phyloP scores from a whole-genome alignment of 2,113 vertebrate genomes.

The Ovis canadensis region DNA sequence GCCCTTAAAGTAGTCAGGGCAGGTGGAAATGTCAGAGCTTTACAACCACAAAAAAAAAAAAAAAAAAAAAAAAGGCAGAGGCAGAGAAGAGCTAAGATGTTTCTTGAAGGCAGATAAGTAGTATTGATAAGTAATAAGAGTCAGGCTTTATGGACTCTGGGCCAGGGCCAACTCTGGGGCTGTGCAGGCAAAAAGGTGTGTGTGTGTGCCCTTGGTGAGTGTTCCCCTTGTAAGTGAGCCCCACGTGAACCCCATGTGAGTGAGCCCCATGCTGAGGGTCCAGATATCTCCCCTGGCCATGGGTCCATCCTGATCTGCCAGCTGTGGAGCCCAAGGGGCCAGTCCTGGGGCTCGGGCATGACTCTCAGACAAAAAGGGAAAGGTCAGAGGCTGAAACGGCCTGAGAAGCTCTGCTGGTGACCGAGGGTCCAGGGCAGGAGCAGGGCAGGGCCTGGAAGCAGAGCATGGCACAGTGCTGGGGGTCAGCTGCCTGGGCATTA shows the following conservation, averaged over 20 bases:
- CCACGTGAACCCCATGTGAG: background rate
- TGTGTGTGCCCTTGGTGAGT: background rate
- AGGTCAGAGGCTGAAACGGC: background rate
- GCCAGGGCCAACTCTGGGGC: background rate
- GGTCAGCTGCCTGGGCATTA: rapidly evolving
- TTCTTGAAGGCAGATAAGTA: background rate
- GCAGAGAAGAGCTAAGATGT: background rate
- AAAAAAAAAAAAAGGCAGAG: rapidly evolving
- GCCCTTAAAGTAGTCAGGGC: too few species aligned
- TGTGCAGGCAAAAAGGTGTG: background rate
- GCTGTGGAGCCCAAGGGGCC: background rate
- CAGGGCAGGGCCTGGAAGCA: background rate
- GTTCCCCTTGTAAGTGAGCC: background rate
- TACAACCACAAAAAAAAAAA: background rate
- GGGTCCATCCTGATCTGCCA: background rate
- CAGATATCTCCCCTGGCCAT: background rate
- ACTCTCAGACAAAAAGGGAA: background rate
- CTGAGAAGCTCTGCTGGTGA: background rate
- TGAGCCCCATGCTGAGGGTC: background rate
- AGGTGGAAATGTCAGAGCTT: background rate
- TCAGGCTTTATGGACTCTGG: background rate
- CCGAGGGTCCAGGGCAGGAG: background rate
- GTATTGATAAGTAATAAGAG: rapidly evolving
- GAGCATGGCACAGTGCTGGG: background rate
- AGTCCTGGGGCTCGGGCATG: background rate